These are phyloP conservation scores for Todiramphus chloris DNA, from an alignment of 2,113 vertebrate species.

Conservation along the genomic window DNA sequence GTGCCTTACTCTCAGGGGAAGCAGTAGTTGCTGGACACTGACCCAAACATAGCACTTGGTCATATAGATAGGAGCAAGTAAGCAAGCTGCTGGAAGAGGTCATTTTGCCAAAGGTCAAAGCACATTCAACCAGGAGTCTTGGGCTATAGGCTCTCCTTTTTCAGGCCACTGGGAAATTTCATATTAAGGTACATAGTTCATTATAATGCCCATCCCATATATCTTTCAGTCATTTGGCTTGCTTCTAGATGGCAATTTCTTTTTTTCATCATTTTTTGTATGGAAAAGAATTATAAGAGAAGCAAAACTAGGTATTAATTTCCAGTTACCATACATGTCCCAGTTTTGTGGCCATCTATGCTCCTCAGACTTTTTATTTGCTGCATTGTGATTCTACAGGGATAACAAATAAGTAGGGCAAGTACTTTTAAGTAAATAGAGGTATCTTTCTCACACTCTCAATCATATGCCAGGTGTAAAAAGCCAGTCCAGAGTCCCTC, in stretches of 20 bases:
- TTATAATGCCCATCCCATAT: neutral
- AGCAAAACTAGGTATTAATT: neutral
- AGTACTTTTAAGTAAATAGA: neutral
- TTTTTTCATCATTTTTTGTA: neutral
- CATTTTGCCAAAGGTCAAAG: neutral
- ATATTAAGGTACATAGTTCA: neutral
- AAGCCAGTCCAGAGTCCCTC: neutral
- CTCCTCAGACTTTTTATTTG: neutral
- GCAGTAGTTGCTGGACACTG: neutral
- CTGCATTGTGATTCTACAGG: neutral
- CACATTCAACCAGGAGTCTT: neutral
- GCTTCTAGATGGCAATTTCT: neutral
- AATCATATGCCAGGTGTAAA: neutral
- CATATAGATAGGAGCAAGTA: neutral
- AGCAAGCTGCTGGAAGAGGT: neutral
- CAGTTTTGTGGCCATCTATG: neutral
- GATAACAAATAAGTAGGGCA: neutral
- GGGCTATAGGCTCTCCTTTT: neutral
- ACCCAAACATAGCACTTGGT: neutral
- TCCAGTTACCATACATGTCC: neutral
- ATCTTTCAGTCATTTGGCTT: neutral
- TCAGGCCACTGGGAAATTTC: neutral
- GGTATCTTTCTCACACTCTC: neutral
- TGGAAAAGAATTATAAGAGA: neutral
- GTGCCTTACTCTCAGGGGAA: neutral